Conservation (phyloP, 2,888 invertebrate species). For the Heterodera filipjevi region DNA sequence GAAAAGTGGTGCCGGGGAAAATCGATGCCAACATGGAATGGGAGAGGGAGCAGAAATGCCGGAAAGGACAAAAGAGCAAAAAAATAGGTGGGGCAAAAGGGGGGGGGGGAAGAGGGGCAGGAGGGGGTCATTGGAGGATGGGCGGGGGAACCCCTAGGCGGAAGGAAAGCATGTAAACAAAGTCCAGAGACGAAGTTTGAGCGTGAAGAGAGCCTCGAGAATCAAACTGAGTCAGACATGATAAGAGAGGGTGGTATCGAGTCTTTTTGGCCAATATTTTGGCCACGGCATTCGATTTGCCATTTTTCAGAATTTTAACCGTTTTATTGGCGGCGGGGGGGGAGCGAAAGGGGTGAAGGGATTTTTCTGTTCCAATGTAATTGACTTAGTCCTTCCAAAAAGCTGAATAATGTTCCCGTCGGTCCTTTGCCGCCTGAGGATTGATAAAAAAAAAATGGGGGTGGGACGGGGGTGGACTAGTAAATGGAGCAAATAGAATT, state of each 20-base stretch:
- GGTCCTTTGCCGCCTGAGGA: not conserved
- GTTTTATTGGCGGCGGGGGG: no score
- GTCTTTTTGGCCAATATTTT: not conserved
- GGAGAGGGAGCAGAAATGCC: not conserved
- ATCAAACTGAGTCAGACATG: no score
- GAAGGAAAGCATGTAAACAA: no score
- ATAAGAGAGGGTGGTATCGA: not conserved
- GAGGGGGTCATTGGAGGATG: not conserved
- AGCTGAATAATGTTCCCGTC: not conserved
- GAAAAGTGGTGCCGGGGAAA: not conserved
- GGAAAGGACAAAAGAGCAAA: constrained; percentile 6
- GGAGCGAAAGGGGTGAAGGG: no score
- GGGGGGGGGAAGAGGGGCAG: not conserved
- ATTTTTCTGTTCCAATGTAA: not conserved
- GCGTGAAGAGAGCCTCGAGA: no score
- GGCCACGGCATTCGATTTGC: not conserved
- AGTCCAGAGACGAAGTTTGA: no score
- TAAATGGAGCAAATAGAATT: constrained; percentile 4
- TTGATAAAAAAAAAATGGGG: not conserved
- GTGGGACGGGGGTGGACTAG: not conserved
- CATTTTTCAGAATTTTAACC: no score
- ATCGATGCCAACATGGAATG: not conserved
- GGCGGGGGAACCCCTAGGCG: not conserved
- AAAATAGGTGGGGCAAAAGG: not conserved
- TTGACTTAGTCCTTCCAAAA: not conserved